These are phyloP conservation scores for Actinemys pallida DNA, from an alignment of 2,113 vertebrate species.

Conservation along the genomic window DNA sequence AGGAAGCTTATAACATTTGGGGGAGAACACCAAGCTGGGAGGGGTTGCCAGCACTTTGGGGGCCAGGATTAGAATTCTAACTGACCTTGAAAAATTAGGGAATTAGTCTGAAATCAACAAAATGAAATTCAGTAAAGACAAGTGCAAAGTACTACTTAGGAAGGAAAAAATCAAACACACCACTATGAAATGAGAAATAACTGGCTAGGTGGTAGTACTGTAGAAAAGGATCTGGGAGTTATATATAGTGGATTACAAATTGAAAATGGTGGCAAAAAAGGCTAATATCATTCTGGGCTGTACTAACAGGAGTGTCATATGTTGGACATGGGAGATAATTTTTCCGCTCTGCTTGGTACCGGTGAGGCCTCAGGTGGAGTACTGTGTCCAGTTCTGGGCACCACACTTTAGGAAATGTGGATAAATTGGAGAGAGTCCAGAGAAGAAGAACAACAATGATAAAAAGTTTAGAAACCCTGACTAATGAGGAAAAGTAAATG, in stretches of 20 bases:
- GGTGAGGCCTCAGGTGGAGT: too few relatives aligned
- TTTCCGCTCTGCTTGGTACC: too few relatives aligned
- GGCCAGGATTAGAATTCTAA: not conserved
- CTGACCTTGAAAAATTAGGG: not conserved
- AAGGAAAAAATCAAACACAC: not conserved
- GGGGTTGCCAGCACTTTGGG: not conserved
- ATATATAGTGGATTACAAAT: not conserved
- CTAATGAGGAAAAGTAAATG: not conserved
- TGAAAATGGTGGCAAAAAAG: not conserved
- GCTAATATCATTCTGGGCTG: too few relatives aligned
- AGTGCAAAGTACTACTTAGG: not conserved
- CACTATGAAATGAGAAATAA: not conserved
- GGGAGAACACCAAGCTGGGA: not conserved
- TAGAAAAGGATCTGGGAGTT: not conserved
- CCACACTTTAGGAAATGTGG: too few relatives aligned
- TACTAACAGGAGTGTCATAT: too few relatives aligned
- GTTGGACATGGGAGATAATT: too few relatives aligned
- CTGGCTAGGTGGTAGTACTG: not conserved
- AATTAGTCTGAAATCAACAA: not conserved
- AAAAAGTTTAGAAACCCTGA: too few relatives aligned
- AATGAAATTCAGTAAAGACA: not conserved
- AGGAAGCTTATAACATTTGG: not conserved
- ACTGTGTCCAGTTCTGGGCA: too few relatives aligned
- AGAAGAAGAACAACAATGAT: not conserved
- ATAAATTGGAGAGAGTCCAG: not conserved